Conservation (phyloP, 2,113 vertebrate genomes). For the Dasypus novemcinctus region DNA sequence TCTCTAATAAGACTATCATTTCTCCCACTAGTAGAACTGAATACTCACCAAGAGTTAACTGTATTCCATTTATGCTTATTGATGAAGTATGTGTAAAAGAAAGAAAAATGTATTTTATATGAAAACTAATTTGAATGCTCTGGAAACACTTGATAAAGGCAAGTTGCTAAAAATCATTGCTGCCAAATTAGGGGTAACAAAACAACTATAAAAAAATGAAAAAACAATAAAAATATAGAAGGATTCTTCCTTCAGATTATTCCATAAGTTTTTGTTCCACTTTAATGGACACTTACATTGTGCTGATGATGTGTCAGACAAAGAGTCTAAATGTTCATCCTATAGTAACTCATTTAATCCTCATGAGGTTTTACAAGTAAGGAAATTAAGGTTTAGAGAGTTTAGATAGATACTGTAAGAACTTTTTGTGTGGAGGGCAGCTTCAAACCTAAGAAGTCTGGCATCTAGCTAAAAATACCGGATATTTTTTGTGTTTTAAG, state of each 20-base stretch:
- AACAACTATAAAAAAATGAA: not conserved
- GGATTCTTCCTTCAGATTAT: not conserved
- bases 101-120: not conserved
- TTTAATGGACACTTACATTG: not conserved
- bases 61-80: not conserved
- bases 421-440: not conserved
- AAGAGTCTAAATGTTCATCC: not conserved
- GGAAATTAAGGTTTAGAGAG: too few species aligned
- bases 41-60: not conserved
- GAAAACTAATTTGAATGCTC: too few species aligned
- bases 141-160: not conserved
- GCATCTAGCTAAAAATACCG: not conserved
- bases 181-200: not conserved
- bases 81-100: not conserved
- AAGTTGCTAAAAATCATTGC: not conserved
- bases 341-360: too few species aligned
- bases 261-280: not conserved
- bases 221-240: not conserved
- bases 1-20: not conserved
- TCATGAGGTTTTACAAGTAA: too few species aligned
- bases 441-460: not conserved
- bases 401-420: not conserved
- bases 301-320: not conserved
- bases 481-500: not conserved
- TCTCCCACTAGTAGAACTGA: not conserved